Percentiles rank a stretch among this genome's conserved stretches.
Conservation (phyloP, 2,888 invertebrate species). For the Iphiclides podalirius region DNA sequence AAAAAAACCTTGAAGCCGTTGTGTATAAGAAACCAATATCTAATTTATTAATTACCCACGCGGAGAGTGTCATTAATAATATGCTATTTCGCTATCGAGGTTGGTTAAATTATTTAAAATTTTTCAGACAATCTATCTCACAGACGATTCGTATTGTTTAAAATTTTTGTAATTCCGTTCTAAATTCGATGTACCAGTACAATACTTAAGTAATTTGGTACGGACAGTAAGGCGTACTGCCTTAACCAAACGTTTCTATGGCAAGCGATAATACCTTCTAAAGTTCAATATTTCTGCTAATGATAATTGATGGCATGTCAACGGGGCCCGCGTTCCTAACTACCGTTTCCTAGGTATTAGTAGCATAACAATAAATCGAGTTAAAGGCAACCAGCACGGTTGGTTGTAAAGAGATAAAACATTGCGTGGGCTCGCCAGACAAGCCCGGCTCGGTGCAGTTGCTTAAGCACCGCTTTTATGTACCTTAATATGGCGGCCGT, state of each 20-base stretch:
- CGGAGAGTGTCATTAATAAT: not conserved
- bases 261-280: no score
- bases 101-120: no score
- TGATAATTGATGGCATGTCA: conserved; percentile 51
- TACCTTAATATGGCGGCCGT: conserved; percentile 51
- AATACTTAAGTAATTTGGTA: no score
- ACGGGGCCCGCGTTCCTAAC: conserved; percentile 56
- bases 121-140: no score
- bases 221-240: no score
- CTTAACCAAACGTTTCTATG: no score
- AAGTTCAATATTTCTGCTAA: no score
- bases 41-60: not conserved
- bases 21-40: not conserved
- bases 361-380: conserved; percentile 72
- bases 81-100: no score
- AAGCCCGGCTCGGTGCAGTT: conserved; percentile 54
- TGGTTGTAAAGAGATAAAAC: conserved; percentile 67
- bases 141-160: no score
- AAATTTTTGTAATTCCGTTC: no score
- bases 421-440: conserved; percentile 70
- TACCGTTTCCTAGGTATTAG: conserved; percentile 38
- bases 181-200: no score
- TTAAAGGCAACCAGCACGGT: conserved; percentile 67
- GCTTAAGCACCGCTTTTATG: conserved; percentile 69
- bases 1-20: not conserved